Evolutionary conservation across 2,888 invertebrate species (phyloP), one percentile per base, ranked within the genome.

Genomic region (Danaus chrysippus): DNA sequence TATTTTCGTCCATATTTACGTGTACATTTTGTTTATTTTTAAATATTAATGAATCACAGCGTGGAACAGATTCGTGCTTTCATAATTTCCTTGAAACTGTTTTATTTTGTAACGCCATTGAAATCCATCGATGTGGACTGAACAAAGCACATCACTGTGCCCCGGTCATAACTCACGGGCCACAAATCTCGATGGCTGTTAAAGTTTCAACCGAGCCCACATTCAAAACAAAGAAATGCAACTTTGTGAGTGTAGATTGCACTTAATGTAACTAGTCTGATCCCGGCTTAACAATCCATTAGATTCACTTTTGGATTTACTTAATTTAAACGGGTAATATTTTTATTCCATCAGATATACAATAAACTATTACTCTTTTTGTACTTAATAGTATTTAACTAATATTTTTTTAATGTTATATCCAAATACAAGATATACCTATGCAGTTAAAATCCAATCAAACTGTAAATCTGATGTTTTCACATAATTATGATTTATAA

Each of bases 131-230:
- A 77, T 70, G 73, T 75, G 73, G 76, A 74, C 58, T 61, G 58
- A 59, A 65, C 66, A 65, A 69, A 60, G 69, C 60, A 23, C 80
- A 68, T 72, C 83, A 74, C 84, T 82, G 74, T 66, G 61, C 53
- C 42, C 42, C 65, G 68, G 74, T 72, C 77, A 83, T 87, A 86
- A 85, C 79, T 86, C 82, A 86, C 86, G 78, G 83, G 76, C 83
- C 82, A 86, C 87, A 88, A 89, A 88, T 88, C 87, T 81, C 77
- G 74, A 73, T 75, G 78, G 75, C 78, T 78, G 78, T 86, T 83
- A 87, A 86, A 84, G 75, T 80, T 78, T 82, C 77, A 77, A 76
- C 71, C 72, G 71, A 71, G 72, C 70, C 75, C 71, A 76, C 75
- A 75, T 70, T 75, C 69, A 70, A 79, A 82, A 83, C 78, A 81